These are phyloP conservation scores for Linurgus olivaceus DNA, from an alignment of 2,797 vertebrate genomes.

Conservation along the genomic window DNA sequence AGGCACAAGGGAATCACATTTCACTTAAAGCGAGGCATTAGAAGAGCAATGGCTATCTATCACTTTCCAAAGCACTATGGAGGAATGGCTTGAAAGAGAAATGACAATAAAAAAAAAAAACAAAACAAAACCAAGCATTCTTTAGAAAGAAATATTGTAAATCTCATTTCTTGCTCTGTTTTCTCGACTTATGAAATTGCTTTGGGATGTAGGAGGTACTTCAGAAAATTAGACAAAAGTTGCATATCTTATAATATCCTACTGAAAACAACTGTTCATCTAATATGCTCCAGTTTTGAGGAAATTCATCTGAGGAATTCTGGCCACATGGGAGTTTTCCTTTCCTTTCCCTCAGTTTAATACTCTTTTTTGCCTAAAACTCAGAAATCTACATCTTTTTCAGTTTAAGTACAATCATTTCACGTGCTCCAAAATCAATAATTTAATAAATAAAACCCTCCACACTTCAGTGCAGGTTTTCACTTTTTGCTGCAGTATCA, in stretches of 20 bases:
- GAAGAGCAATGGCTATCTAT: not conserved
- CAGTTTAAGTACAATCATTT: not conserved
- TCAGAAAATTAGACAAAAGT: not conserved
- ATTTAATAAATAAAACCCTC: not conserved
- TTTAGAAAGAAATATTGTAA: not conserved
- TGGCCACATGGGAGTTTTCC: not conserved
- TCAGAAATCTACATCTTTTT: not conserved
- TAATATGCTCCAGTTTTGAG: not conserved
- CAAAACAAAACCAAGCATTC: not conserved
- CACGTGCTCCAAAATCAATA: not conserved
- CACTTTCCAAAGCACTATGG: not conserved
- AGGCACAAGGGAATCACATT: constrained; percentile 12
- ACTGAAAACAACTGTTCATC: not conserved
- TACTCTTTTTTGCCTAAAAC: not conserved
- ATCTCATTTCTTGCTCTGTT: not conserved
- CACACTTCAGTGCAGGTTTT: not conserved
- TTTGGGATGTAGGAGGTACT: not conserved
- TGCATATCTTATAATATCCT: not conserved
- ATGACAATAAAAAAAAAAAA: not conserved
- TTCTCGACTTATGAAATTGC: not conserved
- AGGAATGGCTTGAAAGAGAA: not conserved
- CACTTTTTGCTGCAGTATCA: not conserved
- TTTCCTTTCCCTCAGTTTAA: not conserved
- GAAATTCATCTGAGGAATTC: not conserved
- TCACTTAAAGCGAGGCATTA: constrained; percentile 4